These are phyloP conservation scores for Serilophus lunatus DNA, from an alignment of 2,113 vertebrate species.

Conservation along the genomic window DNA sequence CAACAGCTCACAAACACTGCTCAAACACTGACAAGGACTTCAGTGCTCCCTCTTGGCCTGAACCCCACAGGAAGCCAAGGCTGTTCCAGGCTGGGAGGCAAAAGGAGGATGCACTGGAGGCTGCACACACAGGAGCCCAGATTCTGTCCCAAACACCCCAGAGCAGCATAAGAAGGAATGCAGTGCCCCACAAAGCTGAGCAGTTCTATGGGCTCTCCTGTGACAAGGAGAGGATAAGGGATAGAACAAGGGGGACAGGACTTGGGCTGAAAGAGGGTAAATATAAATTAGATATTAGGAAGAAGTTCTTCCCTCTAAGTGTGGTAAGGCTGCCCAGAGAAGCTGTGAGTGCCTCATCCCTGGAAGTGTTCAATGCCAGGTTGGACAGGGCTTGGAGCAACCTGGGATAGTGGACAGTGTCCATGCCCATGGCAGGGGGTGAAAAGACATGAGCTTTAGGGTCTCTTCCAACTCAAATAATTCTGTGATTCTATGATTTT, in stretches of 20 bases:
- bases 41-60: neutral
- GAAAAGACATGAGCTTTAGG: neutral
- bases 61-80: neutral
- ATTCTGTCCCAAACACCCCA: neutral
- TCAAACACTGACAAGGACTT: neutral
- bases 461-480: neutral
- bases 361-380: neutral
- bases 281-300: neutral
- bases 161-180: neutral
- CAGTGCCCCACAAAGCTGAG: accelerated
- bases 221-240: neutral
- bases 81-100: neutral
- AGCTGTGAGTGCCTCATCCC: neutral
- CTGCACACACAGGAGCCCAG: neutral
- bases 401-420: accelerated
- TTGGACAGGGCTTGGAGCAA: accelerated
- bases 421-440: neutral
- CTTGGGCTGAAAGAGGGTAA: neutral
- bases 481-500: neutral
- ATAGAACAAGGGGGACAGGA: too few species aligned
- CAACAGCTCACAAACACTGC: neutral
- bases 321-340: neutral
- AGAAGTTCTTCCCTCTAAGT: neutral
- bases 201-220: neutral
- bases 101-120: neutral